Conservation (phyloP, 2,888 invertebrate species). For the Eupithecia pulchellata region DNA sequence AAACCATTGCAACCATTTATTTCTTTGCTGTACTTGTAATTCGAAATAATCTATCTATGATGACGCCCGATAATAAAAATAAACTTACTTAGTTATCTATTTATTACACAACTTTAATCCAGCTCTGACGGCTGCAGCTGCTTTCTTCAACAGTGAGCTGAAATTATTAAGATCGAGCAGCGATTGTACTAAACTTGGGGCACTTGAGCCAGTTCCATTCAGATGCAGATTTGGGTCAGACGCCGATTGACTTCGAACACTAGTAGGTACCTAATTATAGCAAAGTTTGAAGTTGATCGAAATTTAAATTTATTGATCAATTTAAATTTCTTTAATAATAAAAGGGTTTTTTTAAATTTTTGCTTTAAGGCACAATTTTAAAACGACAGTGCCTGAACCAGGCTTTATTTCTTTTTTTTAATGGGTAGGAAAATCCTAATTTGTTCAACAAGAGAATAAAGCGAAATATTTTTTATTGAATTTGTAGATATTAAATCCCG, state of each 20-base stretch:
- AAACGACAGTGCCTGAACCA: background rate
- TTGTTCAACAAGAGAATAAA: no score
- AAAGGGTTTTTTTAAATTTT: background rate
- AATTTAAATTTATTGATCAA: conserved; percentile 25
- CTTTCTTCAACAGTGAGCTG: conserved; percentile 74
- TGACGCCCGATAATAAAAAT: background rate
- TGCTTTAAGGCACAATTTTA: background rate
- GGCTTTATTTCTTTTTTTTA: no score
- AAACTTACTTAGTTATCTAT: background rate
- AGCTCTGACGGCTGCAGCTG: conserved; percentile 48
- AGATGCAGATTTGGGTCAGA: conserved; percentile 81
- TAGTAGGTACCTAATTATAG: conserved; percentile 68
- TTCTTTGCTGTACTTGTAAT: background rate
- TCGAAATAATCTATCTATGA: background rate
- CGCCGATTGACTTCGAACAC: conserved; percentile 75
- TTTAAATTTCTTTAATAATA: background rate
- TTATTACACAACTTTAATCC: conserved; percentile 12
- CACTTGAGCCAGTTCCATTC: conserved; percentile 70
- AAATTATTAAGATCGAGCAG: conserved; percentile 79
- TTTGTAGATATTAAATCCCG: no score
- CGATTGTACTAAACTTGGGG: conserved; percentile 77
- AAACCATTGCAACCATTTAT: no score
- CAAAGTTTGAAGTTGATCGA: conserved; percentile 57
- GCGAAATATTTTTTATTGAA: no score
- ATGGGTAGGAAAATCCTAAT: no score